Conservation (phyloP, 2,113 vertebrate species). For the Ailuropoda melanoleuca region DNA sequence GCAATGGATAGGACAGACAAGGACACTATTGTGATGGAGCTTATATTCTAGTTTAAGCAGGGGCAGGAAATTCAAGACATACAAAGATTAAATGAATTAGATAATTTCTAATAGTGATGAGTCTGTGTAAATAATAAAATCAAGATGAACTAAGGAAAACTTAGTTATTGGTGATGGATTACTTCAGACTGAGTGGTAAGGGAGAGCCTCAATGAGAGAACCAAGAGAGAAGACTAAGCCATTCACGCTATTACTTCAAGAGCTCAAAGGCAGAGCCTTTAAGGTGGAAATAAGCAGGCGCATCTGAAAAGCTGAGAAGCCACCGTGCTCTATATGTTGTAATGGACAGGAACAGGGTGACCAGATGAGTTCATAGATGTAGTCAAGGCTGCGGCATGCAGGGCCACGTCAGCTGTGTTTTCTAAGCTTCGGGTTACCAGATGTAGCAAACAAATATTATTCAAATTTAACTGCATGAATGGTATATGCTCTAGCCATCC, state of each 20-base stretch:
- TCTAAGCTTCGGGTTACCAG: not conserved
- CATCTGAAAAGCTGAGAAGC: not conserved
- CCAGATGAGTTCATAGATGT: not conserved
- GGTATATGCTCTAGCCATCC: not conserved
- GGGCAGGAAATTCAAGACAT: not conserved
- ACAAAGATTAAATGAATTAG: not conserved
- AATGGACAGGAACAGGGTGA: not conserved
- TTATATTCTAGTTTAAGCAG: not conserved
- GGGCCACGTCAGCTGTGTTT: not conserved
- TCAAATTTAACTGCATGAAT: not conserved
- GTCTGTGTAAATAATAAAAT: not conserved
- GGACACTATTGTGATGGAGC: rapidly evolving
- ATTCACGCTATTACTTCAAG: not conserved
- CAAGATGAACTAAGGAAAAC: not conserved
- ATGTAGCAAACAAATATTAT: not conserved
- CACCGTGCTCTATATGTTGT: not conserved
- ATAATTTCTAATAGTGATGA: not conserved
- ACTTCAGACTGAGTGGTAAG: not conserved
- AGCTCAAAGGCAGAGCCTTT: not conserved
- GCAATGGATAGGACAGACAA: not conserved
- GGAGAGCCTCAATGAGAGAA: not conserved
- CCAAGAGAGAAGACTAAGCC: not conserved
- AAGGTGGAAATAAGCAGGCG: not conserved
- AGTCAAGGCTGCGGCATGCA: not conserved
- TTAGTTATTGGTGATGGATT: not conserved